Conservation (phyloP, 2,797 vertebrate species). For the Eulemur rubriventer region DNA sequence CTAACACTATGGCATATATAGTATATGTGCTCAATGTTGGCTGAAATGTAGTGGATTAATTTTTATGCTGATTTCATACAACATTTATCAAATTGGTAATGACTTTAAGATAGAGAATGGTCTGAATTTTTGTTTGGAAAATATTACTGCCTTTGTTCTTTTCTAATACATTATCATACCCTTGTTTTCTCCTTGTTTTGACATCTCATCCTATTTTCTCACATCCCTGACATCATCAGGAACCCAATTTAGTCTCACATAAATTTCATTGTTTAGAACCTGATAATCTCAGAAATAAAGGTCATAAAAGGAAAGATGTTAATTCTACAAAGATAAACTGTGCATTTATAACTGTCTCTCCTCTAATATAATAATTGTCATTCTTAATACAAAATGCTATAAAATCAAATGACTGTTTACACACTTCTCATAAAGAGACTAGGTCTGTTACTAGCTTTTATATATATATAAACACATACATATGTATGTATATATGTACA, state of each 20-base stretch:
- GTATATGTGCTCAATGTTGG: not conserved
- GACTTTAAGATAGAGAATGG: slow-evolving; percentile 33
- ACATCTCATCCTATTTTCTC: slow-evolving; percentile 55
- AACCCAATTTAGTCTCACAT: slow-evolving; percentile 63
- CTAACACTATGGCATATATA: not conserved
- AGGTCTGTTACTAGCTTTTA: not conserved
- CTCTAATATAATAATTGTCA: not conserved
- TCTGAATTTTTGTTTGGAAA: slow-evolving; percentile 58
- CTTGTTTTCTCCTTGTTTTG: slow-evolving; percentile 75
- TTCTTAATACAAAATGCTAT: slow-evolving; percentile 19
- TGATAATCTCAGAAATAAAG: slow-evolving; percentile 51
- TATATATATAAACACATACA: not conserved
- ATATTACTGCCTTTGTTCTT: slow-evolving; percentile 53
- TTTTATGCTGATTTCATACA: slow-evolving; percentile 76
- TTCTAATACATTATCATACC: slow-evolving; percentile 66
- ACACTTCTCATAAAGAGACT: not conserved
- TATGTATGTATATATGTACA: not conserved
- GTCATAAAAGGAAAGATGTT: slow-evolving; percentile 36
- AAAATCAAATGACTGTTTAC: not conserved
- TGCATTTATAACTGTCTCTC: not conserved
- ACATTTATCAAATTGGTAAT: slow-evolving; percentile 72
- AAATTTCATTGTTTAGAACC: slow-evolving; percentile 62
- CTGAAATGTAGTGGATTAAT: slow-evolving; percentile 56
- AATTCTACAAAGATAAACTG: slow-evolving; percentile 14
- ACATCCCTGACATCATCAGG: slow-evolving; percentile 62